A percentile compares a stretch with the other conserved stretches of the same genome.
Evolutionary conservation across 1,140 invertebrate genomes (phyloP).

Genomic region (Parasteatoda tepidariorum): DNA sequence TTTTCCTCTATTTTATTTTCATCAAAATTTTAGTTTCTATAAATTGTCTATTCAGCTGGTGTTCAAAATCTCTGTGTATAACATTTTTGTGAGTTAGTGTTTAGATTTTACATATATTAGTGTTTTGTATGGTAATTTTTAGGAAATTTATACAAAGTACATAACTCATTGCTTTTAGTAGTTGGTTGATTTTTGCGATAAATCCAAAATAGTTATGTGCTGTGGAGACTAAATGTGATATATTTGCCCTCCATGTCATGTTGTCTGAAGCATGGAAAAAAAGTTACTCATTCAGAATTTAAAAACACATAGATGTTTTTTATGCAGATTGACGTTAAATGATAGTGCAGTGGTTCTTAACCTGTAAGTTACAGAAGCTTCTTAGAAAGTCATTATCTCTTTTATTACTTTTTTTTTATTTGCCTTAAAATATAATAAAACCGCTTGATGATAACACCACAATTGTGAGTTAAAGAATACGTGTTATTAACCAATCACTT

Average conservation of each 20-base stretch:
- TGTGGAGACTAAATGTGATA: slow-evolving; percentile 46
- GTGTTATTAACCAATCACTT: too few relatives aligned
- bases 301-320: neutral
- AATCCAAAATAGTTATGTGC: slow-evolving; percentile 30
- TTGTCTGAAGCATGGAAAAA: slow-evolving; percentile 27
- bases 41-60: neutral
- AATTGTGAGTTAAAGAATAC: too few relatives aligned
- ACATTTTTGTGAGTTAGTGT: neutral
- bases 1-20: too few relatives aligned
- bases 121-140: neutral
- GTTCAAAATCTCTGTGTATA: neutral
- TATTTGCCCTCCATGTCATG: slow-evolving; percentile 55
- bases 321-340: neutral
- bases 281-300: neutral
- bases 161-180: neutral
- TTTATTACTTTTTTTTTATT: too few relatives aligned
- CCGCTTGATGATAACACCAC: too few relatives aligned
- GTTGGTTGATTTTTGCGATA: slow-evolving; percentile 4
- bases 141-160: neutral
- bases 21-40: neutral
- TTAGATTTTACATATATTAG: neutral
- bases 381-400: too few relatives aligned
- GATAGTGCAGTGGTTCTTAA: too few relatives aligned
- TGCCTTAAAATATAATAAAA: too few relatives aligned
- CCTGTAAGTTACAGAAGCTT: too few relatives aligned